phyloP scores from a whole-genome alignment of 2,888 invertebrate species.

The Macrophya alboannulata region DNA sequence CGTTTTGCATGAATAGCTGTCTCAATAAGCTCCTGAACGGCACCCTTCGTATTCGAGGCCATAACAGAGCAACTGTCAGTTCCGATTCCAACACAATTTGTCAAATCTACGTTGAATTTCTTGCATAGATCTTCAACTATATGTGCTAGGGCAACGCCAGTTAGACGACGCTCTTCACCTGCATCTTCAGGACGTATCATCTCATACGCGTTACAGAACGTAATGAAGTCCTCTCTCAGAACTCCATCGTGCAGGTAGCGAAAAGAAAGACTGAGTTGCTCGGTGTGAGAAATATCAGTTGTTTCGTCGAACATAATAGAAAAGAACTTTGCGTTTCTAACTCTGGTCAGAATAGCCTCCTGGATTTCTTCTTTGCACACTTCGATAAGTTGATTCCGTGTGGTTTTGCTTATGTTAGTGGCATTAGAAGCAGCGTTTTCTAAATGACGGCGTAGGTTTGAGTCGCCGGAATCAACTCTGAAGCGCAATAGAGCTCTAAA shows the following conservation, averaged over 20 bases:
- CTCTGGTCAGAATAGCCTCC: conserved; percentile 60
- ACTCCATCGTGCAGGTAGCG: conserved; percentile 60
- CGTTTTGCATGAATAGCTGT: conserved; percentile 63
- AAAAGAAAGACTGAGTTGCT: conserved; percentile 68
- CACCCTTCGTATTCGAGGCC: conserved; percentile 68
- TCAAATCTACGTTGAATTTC: conserved; percentile 65
- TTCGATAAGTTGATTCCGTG: conserved; percentile 69
- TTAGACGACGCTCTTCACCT: conserved; percentile 62
- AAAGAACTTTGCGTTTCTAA: conserved; percentile 63
- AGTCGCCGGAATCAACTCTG: conserved; percentile 65
- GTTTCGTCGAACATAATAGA: conserved; percentile 70
- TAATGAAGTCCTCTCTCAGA: conserved; percentile 65
- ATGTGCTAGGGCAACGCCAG: conserved; percentile 64
- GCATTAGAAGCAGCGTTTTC: conserved; percentile 63
- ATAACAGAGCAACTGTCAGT: conserved; percentile 71
- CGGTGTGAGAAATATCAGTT: conserved; percentile 67
- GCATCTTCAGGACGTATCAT: conserved; percentile 60
- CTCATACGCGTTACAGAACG: conserved; percentile 65
- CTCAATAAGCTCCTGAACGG: conserved; percentile 67
- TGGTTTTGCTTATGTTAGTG: conserved; percentile 68
- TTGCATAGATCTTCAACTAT: conserved; percentile 64
- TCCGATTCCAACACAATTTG: conserved; percentile 66
- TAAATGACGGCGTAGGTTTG: conserved; percentile 64
- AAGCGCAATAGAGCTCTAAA: conserved; percentile 20
- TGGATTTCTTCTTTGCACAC: conserved; percentile 66